These are phyloP conservation scores for Chunga burmeisteri DNA, from an alignment of 2,113 vertebrate species.

Conservation along the genomic window DNA sequence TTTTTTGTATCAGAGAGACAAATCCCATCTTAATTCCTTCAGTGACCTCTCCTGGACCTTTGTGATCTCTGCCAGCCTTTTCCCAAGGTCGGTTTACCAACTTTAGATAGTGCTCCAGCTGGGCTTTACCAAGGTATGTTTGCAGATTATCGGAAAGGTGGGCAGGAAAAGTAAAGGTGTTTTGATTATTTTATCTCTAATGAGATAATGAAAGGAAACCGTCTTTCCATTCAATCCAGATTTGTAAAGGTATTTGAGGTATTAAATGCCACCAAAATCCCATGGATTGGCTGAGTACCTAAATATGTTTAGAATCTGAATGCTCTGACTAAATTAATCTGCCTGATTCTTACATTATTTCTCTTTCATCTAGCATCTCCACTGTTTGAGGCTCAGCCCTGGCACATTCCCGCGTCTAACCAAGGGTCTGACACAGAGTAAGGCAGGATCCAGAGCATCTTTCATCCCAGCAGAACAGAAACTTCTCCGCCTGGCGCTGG, in stretches of 20 bases:
- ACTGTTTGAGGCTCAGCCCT: slow-evolving; percentile 70
- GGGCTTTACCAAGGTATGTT: neutral
- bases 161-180: neutral
- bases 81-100: neutral
- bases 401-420: slow-evolving; percentile 46
- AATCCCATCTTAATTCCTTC: neutral
- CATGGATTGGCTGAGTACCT: neutral
- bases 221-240: neutral
- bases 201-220: neutral
- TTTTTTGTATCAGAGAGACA: neutral
- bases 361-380: slow-evolving; percentile 56
- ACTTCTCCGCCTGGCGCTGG: neutral
- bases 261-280: neutral
- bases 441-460: neutral
- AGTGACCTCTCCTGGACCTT: neutral
- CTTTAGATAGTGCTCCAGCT: neutral
- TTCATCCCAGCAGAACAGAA: neutral
- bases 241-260: neutral
- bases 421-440: slow-evolving; percentile 30
- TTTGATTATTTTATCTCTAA: neutral
- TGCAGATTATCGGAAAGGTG: neutral
- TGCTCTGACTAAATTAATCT: neutral
- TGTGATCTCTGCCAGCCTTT: neutral
- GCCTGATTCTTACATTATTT: neutral
- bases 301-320: neutral